Percentiles rank a stretch among this genome's conserved stretches.
Conservation (phyloP, 1,140 invertebrate species). For the Drosophila jambulina region DNA sequence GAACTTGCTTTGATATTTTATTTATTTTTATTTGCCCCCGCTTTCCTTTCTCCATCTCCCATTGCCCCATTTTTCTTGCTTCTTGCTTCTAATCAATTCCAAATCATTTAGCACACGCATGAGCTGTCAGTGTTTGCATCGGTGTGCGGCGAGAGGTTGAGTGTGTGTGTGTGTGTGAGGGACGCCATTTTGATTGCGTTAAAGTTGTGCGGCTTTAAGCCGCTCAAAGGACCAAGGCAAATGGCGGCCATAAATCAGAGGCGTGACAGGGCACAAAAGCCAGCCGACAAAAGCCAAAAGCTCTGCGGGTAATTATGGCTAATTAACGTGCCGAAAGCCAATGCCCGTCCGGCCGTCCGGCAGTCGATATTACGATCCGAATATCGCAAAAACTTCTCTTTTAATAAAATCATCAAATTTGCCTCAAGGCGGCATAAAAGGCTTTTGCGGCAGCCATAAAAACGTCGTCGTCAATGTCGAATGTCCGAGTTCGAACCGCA, state of each 20-base stretch:
- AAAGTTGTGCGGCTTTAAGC: constrained; percentile 73
- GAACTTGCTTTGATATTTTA: constrained; percentile 79
- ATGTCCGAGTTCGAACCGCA: constrained; percentile 21
- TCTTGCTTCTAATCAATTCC: constrained; percentile 77
- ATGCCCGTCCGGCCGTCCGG: neutral
- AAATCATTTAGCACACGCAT: constrained; percentile 81
- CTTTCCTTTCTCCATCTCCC: neutral
- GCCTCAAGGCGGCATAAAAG: constrained; percentile 67
- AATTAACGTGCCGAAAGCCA: constrained; percentile 69
- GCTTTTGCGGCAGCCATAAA: constrained; percentile 70
- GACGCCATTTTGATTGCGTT: constrained; percentile 67
- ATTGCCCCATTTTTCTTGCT: constrained; percentile 30
- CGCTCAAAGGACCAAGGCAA: constrained; percentile 42
- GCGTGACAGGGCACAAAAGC: constrained; percentile 80
- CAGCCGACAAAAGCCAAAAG: constrained; percentile 77
- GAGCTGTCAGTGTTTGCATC: constrained; percentile 59
- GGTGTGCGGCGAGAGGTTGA: neutral
- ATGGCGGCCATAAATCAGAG: constrained; percentile 72
- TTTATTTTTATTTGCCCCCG: constrained; percentile 75
- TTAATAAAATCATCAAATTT: constrained; percentile 83
- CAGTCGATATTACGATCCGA: constrained; percentile 53
- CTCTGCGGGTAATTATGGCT: constrained; percentile 79
- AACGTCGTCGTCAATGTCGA: constrained; percentile 66
- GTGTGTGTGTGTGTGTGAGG: constrained; percentile 7
- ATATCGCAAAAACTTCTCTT: constrained; percentile 54